A percentile compares a stretch with the other conserved stretches of the same genome.
These are phyloP conservation scores for Nixonia krombeini DNA, from an alignment of 1,140 invertebrate genomes.

Conservation along the genomic window DNA sequence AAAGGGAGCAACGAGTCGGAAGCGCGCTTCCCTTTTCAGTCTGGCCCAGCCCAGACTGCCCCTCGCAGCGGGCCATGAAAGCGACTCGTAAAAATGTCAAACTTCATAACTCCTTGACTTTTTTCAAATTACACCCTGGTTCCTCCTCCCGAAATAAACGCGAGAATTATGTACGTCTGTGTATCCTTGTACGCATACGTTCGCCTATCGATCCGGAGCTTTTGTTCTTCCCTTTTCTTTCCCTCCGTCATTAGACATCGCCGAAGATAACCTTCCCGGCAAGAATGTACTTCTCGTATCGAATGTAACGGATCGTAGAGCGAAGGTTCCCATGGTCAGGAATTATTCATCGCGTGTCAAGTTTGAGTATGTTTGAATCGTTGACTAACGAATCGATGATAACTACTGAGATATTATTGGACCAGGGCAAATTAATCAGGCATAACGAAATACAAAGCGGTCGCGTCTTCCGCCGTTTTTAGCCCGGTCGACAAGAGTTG, in stretches of 20 bases:
- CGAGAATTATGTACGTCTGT: constrained; percentile 25
- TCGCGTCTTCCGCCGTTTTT: no score
- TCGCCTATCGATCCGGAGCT: constrained; percentile 44
- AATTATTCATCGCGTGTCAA: no score
- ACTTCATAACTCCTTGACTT: constrained; percentile 50
- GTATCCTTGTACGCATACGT: constrained; percentile 28
- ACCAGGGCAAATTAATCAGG: no score
- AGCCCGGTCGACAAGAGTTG: no score
- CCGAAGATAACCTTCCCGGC: constrained; percentile 24
- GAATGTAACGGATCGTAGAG: no score
- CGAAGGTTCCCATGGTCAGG: no score
- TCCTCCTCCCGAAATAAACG: constrained; percentile 15
- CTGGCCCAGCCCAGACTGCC: constrained; percentile 5
- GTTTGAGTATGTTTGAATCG: no score
- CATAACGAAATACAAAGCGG: no score
- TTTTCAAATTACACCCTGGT: constrained; percentile 30
- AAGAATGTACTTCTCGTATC: no score
- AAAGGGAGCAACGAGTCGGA: constrained; percentile 41
- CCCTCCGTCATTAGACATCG: constrained; percentile 27
- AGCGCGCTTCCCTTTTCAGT: constrained; percentile 34
- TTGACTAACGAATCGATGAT: no score
- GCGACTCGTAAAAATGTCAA: constrained; percentile 57
- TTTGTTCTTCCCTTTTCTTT: constrained; percentile 43
- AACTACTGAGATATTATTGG: no score
- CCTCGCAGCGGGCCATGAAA: constrained; percentile 28